Evolutionary conservation across 2,888 invertebrate genomes (phyloP).

Genomic region (Mythimna impura): DNA sequence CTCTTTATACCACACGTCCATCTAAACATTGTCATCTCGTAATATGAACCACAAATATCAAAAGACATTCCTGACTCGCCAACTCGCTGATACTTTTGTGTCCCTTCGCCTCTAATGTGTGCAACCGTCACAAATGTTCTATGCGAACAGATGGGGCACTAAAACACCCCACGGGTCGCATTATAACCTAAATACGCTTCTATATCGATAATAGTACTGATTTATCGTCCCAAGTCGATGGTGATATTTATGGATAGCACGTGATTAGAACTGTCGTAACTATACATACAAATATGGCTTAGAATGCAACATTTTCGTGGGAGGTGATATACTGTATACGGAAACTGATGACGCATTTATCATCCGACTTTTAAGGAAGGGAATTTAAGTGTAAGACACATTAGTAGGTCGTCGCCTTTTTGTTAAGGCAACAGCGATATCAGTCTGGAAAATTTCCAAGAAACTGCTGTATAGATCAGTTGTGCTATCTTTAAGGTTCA

Average conservation of each 20-base stretch:
- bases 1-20: too few relatives aligned
- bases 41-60: not conserved
- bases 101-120: slow-evolving; percentile 19
- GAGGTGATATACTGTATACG: slow-evolving; percentile 42
- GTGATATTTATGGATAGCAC: slow-evolving; percentile 63
- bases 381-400: slow-evolving; percentile 25
- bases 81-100: slow-evolving; percentile 18
- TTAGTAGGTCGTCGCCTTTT: slow-evolving; percentile 33
- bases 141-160: slow-evolving; percentile 57
- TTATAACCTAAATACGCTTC: slow-evolving; percentile 64
- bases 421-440: slow-evolving; percentile 38
- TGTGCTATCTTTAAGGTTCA: slow-evolving; percentile 42
- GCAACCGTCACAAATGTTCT: slow-evolving; percentile 43
- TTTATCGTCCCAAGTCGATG: slow-evolving; percentile 67
- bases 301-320: slow-evolving; percentile 49
- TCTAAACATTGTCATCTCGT: too few relatives aligned
- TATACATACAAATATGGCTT: slow-evolving; percentile 3
- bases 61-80: slow-evolving; percentile 12
- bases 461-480: slow-evolving; percentile 38
- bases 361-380: slow-evolving; percentile 25
- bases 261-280: slow-evolving; percentile 59
- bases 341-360: slow-evolving; percentile 39
- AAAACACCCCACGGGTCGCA: slow-evolving; percentile 59
- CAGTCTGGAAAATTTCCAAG: slow-evolving; percentile 51
- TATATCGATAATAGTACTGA: slow-evolving; percentile 64